A percentile compares a stretch with the other conserved stretches of the same genome.
Evolutionary conservation across 2,797 vertebrate genomes (phyloP).

Genomic region (Schizopygopsis pylzovi): DNA sequence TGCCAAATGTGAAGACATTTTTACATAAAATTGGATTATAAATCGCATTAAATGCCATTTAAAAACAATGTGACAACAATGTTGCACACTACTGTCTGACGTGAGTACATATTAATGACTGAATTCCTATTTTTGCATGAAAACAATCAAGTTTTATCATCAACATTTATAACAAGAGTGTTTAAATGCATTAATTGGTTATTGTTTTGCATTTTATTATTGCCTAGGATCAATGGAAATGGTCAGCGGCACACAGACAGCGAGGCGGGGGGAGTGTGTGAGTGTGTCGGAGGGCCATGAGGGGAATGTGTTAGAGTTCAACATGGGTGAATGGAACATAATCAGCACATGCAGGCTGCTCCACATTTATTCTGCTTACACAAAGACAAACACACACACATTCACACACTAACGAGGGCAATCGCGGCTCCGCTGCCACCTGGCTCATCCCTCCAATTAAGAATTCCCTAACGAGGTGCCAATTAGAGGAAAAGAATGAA

Average conservation of each 20-base stretch:
- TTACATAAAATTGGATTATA: neutral
- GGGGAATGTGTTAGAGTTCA: conserved; percentile 74
- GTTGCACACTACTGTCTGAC: neutral
- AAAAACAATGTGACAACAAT: neutral
- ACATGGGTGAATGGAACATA: conserved; percentile 76
- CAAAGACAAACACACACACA: conserved; percentile 77
- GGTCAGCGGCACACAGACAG: neutral
- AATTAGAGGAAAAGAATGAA: conserved; percentile 38
- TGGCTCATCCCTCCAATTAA: conserved; percentile 64
- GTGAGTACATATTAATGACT: neutral
- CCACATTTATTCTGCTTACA: conserved; percentile 78
- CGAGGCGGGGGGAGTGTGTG: neutral
- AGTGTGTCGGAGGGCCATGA: conserved; percentile 45
- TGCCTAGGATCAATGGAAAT: neutral
- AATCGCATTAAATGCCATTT: neutral
- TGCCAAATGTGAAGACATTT: neutral
- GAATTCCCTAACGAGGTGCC: conserved; percentile 57
- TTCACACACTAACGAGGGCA: conserved; percentile 86
- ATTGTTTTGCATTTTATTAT: conserved; percentile 1
- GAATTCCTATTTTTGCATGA: neutral
- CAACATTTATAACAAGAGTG: neutral
- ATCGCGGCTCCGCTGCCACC: conserved; percentile 87
- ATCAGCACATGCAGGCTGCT: conserved; percentile 77
- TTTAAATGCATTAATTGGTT: neutral
- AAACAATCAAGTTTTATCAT: neutral